These are phyloP conservation scores for Hippoglossus hippoglossus DNA, from an alignment of 2,797 vertebrate species.

Conservation along the genomic window DNA sequence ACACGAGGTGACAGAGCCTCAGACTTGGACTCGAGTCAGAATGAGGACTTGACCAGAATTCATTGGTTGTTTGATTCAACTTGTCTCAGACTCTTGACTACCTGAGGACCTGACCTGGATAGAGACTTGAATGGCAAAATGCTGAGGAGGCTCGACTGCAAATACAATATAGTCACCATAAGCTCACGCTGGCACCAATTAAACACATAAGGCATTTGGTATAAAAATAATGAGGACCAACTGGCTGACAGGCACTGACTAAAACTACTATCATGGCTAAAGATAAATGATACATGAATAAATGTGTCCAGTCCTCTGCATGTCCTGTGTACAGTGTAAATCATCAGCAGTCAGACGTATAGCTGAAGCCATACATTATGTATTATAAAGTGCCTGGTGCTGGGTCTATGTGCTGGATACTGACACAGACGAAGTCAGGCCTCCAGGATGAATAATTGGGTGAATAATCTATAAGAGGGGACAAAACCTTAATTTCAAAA, in stretches of 20 bases:
- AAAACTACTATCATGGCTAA: background rate
- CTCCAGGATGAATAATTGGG: conserved; percentile 6
- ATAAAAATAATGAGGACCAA: too few species aligned
- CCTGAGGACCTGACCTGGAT: background rate
- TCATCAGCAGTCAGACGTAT: background rate
- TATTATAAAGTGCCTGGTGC: background rate
- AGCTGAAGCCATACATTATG: conserved; percentile 18
- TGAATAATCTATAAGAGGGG: background rate
- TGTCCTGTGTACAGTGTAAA: background rate
- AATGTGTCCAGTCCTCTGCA: background rate
- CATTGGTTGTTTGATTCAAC: too few species aligned
- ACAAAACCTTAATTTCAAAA: background rate
- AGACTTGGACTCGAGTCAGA: too few species aligned
- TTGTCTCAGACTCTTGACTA: background rate
- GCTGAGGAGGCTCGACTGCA: too few species aligned
- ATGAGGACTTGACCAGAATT: too few species aligned
- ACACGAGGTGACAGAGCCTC: too few species aligned
- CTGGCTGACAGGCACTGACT: background rate
- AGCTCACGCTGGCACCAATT: background rate
- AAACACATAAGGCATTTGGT: background rate
- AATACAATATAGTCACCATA: background rate
- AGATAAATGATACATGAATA: background rate
- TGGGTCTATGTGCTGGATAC: background rate
- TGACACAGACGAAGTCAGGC: background rate
- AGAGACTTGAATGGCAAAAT: background rate